Evolutionary conservation across 2,888 invertebrate genomes (phyloP), one percentile per base, ranked within the genome.

Genomic region (Odontocolon sp.): DNA sequence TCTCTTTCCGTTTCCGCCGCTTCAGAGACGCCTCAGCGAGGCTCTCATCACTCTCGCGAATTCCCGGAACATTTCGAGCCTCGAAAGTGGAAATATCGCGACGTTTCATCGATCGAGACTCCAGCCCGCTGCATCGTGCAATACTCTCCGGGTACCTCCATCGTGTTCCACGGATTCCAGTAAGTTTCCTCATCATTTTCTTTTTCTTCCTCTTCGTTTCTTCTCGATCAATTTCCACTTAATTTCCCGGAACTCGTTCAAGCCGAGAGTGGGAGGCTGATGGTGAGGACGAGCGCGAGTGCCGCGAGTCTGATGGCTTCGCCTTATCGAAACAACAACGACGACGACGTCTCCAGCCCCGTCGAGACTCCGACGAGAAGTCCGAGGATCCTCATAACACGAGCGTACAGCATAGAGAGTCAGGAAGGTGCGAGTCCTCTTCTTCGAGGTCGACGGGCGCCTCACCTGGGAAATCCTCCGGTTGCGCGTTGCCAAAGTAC

Each of bases 371-470:
- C 91, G 2, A 91, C 92, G 23, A 92, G 92, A 75, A 95, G 95
- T 4, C 95, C 95, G 0, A 92, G 94, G 66, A 95, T 95, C 68
- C 92, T 95, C 5, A 95, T 95, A 80, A 95, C 95, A 0, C 91
- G 95, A 56, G 95, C 95, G 1, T 94, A 93, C 91, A 95, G 95
- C 14, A 95, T 95, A 84, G 95, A 95, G 85, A 94, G 94, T 83
- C 94, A 94, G 77, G 87, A 88, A 14, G 85, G 85, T 14, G 85
- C 80, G 4, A 88, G 87, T 66, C 87, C 89, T 1, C 78, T 88
- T 21, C 79, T 89, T 26, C 78, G 84, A 73, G 84, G 82, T n/a
- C n/a, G n/a, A n/a, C n/a, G n/a, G n/a, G n/a, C n/a, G 70, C 76
- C 83, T 6, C 68, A 59, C n/a, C 57, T 47, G 16, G 52, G 6